phyloP scores from a whole-genome alignment of 2,113 vertebrate species.

The Brachyistius frenatus region DNA sequence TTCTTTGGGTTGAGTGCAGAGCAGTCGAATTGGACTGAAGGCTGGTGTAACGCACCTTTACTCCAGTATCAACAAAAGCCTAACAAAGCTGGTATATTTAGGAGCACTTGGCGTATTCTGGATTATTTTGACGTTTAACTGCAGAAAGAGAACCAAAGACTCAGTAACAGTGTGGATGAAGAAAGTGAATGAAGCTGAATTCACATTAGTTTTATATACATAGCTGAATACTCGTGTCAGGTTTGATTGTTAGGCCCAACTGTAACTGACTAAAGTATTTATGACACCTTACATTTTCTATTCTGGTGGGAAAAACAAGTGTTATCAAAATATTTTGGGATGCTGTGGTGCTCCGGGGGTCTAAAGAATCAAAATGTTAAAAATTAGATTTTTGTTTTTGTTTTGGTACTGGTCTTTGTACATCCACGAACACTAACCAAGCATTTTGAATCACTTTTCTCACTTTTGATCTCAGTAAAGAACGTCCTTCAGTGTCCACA shows the following conservation, averaged over 20 bases:
- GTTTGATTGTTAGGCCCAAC: not conserved
- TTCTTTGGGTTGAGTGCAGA: not conserved
- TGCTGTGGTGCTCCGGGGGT: not conserved
- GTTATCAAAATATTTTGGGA: conserved; percentile 2
- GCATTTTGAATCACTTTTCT: not conserved
- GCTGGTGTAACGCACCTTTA: not conserved
- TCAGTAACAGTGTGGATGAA: not conserved
- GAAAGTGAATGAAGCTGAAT: not conserved
- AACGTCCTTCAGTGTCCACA: not conserved
- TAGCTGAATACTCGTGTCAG: not conserved
- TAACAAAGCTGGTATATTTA: conserved; percentile 9
- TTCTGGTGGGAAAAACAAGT: not conserved
- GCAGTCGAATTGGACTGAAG: not conserved
- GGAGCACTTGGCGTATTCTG: not conserved
- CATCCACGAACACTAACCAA: not conserved
- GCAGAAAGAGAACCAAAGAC: not conserved
- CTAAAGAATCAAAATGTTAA: not conserved
- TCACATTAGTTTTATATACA: not conserved
- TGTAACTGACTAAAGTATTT: not conserved
- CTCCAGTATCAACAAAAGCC: not conserved
- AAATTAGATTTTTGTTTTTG: not conserved
- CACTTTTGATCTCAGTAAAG: not conserved
- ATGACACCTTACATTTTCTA: not conserved
- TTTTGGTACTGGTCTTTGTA: not conserved
- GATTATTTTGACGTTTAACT: not conserved